Evolutionary conservation across 2,797 vertebrate genomes (phyloP), one percentile per base, ranked within the genome.

Genomic region (Coranthus polyacanthus): DNA sequence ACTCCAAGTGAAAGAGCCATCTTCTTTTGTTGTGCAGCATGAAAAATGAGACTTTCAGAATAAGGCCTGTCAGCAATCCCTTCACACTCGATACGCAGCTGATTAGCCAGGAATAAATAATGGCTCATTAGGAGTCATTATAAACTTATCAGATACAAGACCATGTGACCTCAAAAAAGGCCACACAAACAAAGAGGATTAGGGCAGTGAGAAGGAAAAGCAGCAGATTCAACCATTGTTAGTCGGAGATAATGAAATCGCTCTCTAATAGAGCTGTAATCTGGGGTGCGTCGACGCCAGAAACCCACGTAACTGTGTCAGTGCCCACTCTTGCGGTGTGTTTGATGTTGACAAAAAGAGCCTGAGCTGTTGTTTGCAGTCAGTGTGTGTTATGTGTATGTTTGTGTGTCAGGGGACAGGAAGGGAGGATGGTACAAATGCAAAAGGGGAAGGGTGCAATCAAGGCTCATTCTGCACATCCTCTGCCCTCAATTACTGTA

Each of bases 401-500:
- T 34, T 49, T 20, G 22, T 36, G 10, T 21, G 59, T 75, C 60
- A 49, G 58, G 84, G 70, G 63, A 76, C 36, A 24, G 57, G 29
- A 59, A 60, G 59, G 24, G 63, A 55, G 70, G 63, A 38, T 21
- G 46, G 50, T 45, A 75, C 42, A 70, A 58, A 74, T 37, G 62
- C 50, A 59, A 72, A 6, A 76, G 63, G 71, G 75, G 64, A 72
- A 83, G 72, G 77, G 55, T 32, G 75, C 51, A 76, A 87, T 86
- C 77, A 84, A 81, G 78, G 66, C 77, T 71, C 73, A 83, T 87
- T 88, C 76, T 84, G 76, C 58, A 81, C 83, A 79, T 78, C 58
- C 71, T 86, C 56, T 82, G 75, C 44, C 67, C 82, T 77, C 84
- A 88, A 89, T 92, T 90, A 90, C 81, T 65, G 75, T 68, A 77